Conservation (phyloP, 2,113 vertebrate genomes). For the Coregonus clupeaformis region DNA sequence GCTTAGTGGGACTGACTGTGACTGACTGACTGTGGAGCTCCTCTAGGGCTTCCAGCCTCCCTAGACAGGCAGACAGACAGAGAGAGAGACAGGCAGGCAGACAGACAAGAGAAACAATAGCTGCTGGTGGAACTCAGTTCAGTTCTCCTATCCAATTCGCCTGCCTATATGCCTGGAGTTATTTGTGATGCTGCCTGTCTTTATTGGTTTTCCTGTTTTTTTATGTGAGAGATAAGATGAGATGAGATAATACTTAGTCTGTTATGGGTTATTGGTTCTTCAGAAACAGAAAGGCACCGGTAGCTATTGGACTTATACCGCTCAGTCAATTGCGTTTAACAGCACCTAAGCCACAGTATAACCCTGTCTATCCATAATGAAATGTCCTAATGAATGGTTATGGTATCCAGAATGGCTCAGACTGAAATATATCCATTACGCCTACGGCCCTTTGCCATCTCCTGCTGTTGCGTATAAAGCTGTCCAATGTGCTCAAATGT, state of each 20-base stretch:
- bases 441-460: constrained; percentile 17
- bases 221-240: too few species aligned
- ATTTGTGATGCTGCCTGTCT: not conserved
- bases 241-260: too few species aligned
- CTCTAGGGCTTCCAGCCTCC: not conserved
- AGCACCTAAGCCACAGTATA: constrained; percentile 33
- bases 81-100: not conserved
- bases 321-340: constrained; percentile 51
- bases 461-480: constrained; percentile 50
- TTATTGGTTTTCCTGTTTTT: not conserved
- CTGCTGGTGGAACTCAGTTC: not conserved
- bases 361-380: constrained; percentile 60
- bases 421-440: constrained; percentile 25
- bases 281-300: not conserved
- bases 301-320: constrained; percentile 18
- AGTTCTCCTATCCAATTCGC: not conserved
- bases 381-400: constrained; percentile 53
- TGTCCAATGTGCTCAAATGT: constrained; percentile 47
- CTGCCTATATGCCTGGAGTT: not conserved
- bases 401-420: constrained; percentile 45
- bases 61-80: not conserved
- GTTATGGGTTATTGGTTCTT: not conserved
- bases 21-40: not conserved
- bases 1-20: not conserved
- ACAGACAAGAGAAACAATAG: not conserved